A percentile compares a stretch with the other conserved stretches of the same genome.
phyloP scores from a whole-genome alignment of 2,113 vertebrate genomes.

The Hucho hucho region DNA sequence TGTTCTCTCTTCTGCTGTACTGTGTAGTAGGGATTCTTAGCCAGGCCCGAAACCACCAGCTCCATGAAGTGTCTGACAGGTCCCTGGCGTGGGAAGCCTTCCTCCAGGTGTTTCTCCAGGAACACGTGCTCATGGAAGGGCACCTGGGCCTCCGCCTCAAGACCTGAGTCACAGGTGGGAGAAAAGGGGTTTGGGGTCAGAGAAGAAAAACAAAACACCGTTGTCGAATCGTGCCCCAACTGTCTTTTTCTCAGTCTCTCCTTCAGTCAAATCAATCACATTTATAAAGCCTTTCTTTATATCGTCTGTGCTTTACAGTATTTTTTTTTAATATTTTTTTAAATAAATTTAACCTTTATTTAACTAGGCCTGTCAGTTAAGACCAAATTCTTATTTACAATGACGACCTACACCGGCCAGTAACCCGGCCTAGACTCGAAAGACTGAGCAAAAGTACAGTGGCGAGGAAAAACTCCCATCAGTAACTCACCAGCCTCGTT shows the following conservation, averaged over 20 bases:
- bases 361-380: no score
- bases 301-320: background rate
- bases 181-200: background rate
- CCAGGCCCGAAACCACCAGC: constrained; percentile 87
- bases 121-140: constrained; percentile 95
- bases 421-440: no score
- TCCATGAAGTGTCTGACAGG: constrained; percentile 97
- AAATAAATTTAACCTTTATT: no score
- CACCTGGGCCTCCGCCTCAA: constrained; percentile 83
- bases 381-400: no score
- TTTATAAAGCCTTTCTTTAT: background rate
- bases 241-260: background rate
- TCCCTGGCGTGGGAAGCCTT: constrained; percentile 83
- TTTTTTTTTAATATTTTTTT: no score
- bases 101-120: constrained; percentile 84
- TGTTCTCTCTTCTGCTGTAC: constrained; percentile 89
- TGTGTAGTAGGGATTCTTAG: constrained; percentile 85
- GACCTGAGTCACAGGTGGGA: constrained; percentile 68
- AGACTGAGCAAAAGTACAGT: no score
- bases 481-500: constrained; percentile 84
- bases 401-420: no score
- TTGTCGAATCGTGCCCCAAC: background rate
- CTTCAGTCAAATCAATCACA: background rate
- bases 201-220: background rate
- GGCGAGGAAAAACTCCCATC: background rate